Base-by-base conservation (phyloP, 2,797 vertebrate species). In the Sebastes taczanowskii region DNA sequence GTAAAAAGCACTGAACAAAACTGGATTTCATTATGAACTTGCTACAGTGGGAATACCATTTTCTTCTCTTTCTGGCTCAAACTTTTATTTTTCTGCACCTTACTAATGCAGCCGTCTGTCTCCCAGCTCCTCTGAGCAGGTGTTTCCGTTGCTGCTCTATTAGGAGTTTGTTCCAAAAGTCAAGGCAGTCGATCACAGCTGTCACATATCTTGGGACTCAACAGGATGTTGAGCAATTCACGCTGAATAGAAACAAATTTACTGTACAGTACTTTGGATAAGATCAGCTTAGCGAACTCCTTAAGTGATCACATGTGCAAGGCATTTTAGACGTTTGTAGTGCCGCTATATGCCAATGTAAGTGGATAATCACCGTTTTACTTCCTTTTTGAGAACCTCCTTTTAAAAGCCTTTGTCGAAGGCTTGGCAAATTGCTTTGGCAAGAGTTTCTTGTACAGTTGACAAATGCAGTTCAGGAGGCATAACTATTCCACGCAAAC, bases 141-240 rank as follows among this genome's bases (percentile, higher is more conserved):
- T 83, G 83, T 84, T 81, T 66, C 11, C 53, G 46, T 79, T 46
- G 56, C 71, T 59, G 35, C 58, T 60, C 65, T 67, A 32, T 52
- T 38, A 27, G 25, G 30, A 69, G 22, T 70, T 80, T 11, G 68
- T 86, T 92, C 85, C 89, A 88, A 83, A 82, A 87, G 38, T 2
- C 66, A 71, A 85, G 81, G 85, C 87, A 85, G 61, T 86, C n/a
- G 32, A 67, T 85, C 82, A 81, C 38, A 73, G 70, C 72, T 87
- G 56, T 83, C 83, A 80, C 30, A 87, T 63, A 74, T 79, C 70
- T 76, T 86, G 77, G 71, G 34, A 86, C 59, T 60, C 55, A 81
- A 46, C 20, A 13, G 18, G 71, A 82, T 77, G 74, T 92, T 87
- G 88, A 88, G 90, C 89, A 91, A 91, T 78, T 74, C 13, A 16